Conservation (phyloP, 2,797 vertebrate species). For the Sebastiscus albofasciatus region DNA sequence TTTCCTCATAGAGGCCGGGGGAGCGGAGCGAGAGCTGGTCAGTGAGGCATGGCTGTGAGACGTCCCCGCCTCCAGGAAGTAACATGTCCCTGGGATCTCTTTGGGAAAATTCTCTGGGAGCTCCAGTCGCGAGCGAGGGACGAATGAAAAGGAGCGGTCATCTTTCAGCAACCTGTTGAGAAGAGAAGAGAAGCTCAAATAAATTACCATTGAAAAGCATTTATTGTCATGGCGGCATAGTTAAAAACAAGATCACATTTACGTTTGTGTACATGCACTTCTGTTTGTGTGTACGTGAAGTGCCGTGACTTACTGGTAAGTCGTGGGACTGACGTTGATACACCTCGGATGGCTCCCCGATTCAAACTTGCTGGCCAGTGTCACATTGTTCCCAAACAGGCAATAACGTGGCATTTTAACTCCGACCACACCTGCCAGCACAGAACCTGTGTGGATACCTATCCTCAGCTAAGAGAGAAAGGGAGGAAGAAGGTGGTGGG, state of each 20-base stretch:
- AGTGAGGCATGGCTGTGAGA: slow-evolving; percentile 87
- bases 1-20: slow-evolving; percentile 93
- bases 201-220: neutral
- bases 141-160: slow-evolving; percentile 93
- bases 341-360: slow-evolving; percentile 96
- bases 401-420: slow-evolving; percentile 98
- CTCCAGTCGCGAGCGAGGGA: slow-evolving; percentile 95
- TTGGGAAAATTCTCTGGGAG: slow-evolving; percentile 99
- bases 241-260: neutral
- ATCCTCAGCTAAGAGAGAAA: slow-evolving; percentile 88
- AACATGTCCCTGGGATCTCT: slow-evolving; percentile 97
- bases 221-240: neutral
- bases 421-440: slow-evolving; percentile 96
- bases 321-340: slow-evolving; percentile 97
- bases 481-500: neutral
- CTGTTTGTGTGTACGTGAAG: neutral
- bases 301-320: slow-evolving; percentile 90
- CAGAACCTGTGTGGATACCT: slow-evolving; percentile 97
- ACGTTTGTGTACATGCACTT: no score
- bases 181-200: neutral
- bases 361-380: slow-evolving; percentile 98
- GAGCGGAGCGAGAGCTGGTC: slow-evolving; percentile 86
- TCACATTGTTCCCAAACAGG: slow-evolving; percentile 98
- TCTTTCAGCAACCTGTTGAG: slow-evolving; percentile 91
- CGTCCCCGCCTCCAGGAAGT: slow-evolving; percentile 95